Evolutionary conservation across 2,888 invertebrate genomes (phyloP), one percentile per base, ranked within the genome.

Genomic region (Scaptomyza flava): DNA sequence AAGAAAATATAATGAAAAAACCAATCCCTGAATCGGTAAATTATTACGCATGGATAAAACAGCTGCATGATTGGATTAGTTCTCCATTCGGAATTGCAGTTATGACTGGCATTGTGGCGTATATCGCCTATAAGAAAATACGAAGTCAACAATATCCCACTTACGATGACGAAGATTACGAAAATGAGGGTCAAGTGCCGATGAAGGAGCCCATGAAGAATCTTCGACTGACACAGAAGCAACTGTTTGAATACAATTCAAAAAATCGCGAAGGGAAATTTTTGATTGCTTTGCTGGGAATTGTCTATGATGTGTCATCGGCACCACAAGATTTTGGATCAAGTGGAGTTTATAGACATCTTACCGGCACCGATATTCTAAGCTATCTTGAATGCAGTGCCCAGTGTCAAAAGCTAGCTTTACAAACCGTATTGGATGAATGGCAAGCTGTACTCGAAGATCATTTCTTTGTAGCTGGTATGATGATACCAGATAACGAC

Each of bases 131-230:
- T 3, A 9, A 34, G 2, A 45, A 46, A 3, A 46, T 42, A 0
- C 52, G 63, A 0, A 53, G 61, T 0, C 61, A 50, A 0, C 23
- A 41, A 41, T 41, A 66, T 48, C 78, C 72, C 3, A 76, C 76
- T 3, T 84, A 82, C 9, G 87, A 85, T n/a, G 77, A 79, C 1
- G 68, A 72, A 9, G 82, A 82, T 53, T 79, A 69, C 6, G 43
- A 53, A 46, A 12, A 33, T 0, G 65, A 54, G 14, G 68, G 57
- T 0, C 56, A 71, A 1, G 43, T 41, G 0, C 6, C 17, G 20
- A 7, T 67, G 3, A 38, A 27, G 2, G 2, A 17, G 0, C 74
- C 85, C 0, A 2, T 82, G 6, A 6, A 27, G 2, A 46, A 74
- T 23, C 53, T 81, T 0, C 0, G 1, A 0, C 14, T 85, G 9